Evolutionary conservation across 2,113 vertebrate genomes (phyloP).

Genomic region (Carassius auratus): DNA sequence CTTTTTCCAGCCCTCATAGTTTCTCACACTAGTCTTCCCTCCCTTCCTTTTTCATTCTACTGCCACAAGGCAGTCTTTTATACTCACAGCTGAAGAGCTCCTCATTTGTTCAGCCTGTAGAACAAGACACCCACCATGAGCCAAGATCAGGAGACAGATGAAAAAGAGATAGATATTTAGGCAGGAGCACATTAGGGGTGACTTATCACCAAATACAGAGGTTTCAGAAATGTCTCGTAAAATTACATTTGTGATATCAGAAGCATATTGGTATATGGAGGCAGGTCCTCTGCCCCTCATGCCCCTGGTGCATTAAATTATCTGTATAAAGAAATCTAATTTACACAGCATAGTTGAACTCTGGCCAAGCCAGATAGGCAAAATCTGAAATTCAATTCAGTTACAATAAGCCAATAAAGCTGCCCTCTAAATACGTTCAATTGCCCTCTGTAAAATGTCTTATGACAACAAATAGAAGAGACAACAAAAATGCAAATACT

Average conservation of each 20-base stretch:
- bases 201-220: constrained; percentile 1
- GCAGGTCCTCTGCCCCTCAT: neutral
- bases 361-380: constrained; percentile 18
- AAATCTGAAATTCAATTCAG: constrained; percentile 43
- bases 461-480: neutral
- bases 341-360: neutral
- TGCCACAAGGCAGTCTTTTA: constrained; percentile 58
- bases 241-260: constrained; percentile 5
- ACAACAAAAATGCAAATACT: constrained; percentile 1
- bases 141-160: constrained; percentile 12
- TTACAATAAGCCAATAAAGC: constrained; percentile 41
- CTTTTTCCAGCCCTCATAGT: constrained; percentile 44
- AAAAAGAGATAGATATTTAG: neutral
- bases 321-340: constrained; percentile 4
- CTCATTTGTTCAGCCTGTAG: constrained; percentile 49
- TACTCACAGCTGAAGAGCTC: constrained; percentile 51
- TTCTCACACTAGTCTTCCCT: constrained; percentile 35
- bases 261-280: neutral
- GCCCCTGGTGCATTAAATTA: neutral
- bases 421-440: constrained; percentile 17
- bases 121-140: constrained; percentile 23
- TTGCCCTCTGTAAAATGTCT: constrained; percentile 20
- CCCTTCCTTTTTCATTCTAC: constrained; percentile 43
- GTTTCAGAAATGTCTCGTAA: constrained; percentile 23
- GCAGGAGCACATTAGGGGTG: neutral